Evolutionary conservation across 2,113 vertebrate genomes (phyloP), one percentile per base, ranked within the genome.

Genomic region (Catagonus wagneri): DNA sequence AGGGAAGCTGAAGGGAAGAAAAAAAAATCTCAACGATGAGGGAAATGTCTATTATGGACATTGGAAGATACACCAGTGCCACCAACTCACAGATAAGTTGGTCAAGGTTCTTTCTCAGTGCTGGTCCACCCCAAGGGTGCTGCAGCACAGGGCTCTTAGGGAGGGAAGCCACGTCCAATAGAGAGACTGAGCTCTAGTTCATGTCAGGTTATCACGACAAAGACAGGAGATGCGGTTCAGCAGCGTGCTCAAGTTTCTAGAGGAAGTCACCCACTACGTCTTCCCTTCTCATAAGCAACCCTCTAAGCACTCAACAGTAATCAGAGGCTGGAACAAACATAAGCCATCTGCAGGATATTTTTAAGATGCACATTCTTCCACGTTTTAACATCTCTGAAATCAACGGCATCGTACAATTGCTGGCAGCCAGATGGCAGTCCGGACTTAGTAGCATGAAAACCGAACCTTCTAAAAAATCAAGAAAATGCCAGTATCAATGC

Each of bases 341-440:
- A 22, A n/a, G 83, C 60, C 74, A n/a, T 13, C 78, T 63, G 20
- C 9, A 50, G 90, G 96, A 34, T 34, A 58, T 66, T 52, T 52
- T 66, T 65, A 69, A 94, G 83, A 79, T 81, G 80, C 60, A 52
- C 1, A 5, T 87, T 25, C 80, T 50, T 54, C 50, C 36, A 80
- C 3, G 52, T 65, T 93, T 83, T 61, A 76, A 66, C 52, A 76
- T 76, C 75, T 90, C 52, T 78, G 61, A 92, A 72, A 84, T 87
- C 90, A 65, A 39, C 1, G 36, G 88, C 36, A 88, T 90, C 65
- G 83, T 84, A 56, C 4, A 76, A 54, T 14, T 14, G 34, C 56
- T 91, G 71, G 78, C 58, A 94, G 29, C 61, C 92, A 92, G 74
- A 29, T 32, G 15, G 65, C 32, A 65, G 25, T 27, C 65, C 71